A percentile compares a stretch with the other conserved stretches of the same genome.
Evolutionary conservation across 1,140 invertebrate species (phyloP).

Genomic region (Brachystomella parvula): DNA sequence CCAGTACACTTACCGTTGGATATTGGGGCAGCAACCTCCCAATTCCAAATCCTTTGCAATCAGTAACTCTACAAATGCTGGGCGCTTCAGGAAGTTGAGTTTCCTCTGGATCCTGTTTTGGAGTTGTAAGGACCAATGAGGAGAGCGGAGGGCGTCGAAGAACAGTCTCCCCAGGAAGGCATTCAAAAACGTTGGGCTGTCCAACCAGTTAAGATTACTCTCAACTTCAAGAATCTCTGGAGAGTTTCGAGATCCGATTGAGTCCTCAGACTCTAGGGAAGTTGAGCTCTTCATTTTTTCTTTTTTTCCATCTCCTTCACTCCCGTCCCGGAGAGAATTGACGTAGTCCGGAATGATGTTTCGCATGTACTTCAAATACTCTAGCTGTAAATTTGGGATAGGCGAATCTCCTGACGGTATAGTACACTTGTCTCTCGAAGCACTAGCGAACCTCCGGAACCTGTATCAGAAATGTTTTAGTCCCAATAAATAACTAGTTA

Average conservation of each 20-base stretch:
- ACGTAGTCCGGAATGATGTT: constrained; percentile 13
- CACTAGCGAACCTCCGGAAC: constrained; percentile 36
- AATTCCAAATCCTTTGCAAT: constrained; percentile 66
- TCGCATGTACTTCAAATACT: constrained; percentile 21
- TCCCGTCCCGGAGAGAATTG: background rate
- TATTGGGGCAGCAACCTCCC: constrained; percentile 64
- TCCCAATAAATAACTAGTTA: constrained; percentile 16
- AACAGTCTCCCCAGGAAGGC: constrained; percentile 63
- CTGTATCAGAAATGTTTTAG: constrained; percentile 37
- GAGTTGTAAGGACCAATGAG: constrained; percentile 53
- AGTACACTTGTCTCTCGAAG: constrained; percentile 14
- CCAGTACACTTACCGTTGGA: constrained; percentile 47
- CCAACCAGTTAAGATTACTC: constrained; percentile 15
- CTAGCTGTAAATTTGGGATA: background rate
- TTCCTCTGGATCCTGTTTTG: constrained; percentile 76
- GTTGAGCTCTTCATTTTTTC: background rate
- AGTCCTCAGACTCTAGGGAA: constrained; percentile 10
- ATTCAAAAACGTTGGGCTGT: constrained; percentile 57
- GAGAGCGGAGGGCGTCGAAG: constrained; percentile 65
- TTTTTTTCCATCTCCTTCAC: background rate
- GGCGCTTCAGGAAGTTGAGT: constrained; percentile 74
- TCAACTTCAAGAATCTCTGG: constrained; percentile 19
- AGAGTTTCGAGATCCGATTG: constrained; percentile 17
- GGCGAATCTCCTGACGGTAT: background rate
- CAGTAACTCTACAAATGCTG: constrained; percentile 80